Base-by-base conservation (phyloP, 2,888 invertebrate genomes). In the Apantesis nais region DNA sequence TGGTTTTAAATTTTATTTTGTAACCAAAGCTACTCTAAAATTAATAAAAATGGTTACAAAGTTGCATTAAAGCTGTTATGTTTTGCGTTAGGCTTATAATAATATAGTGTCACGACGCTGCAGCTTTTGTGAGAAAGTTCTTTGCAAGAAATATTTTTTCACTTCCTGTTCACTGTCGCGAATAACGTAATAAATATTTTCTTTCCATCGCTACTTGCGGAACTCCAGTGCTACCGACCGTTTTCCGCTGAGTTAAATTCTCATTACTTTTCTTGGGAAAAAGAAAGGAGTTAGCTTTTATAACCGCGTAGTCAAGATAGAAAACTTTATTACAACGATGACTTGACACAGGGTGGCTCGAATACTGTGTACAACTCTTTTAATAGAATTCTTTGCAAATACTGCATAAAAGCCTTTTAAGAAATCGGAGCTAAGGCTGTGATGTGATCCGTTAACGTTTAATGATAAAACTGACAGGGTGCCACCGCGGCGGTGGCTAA, bases 231-330 rank as follows among this genome's bases (percentile, higher is more conserved):
- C 72, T 85, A 85, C 83, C 88, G 83, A 90, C 89, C 89, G 88
- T 91, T 93, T 94, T 93, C 91, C 92, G 91, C 93, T 87, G 87
- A 92, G 93, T 94, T 93, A 91, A 90, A 91, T 92, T 93, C 93
- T 93, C 93, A 93, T 94, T 94, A 93, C 92, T 90, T 93, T 92
- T 89, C 91, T 92, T 86, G 91, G 89, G n/a, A 91, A 90, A 89
- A 91, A 90, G 89, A 44, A 90, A 88, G 85, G 89, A 92, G 92
- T 93, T 93, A 90, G 89, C 92, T 89, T 92, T 92, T 91, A 91
- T 90, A 90, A 90, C 87, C 88, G 84, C 84, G 86, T 85, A 83
- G 86, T 86, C 86, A 88, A 88, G 87, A 87, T 89, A 89, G 90
- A 89, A 91, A 93, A 92, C 88, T 93, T 88, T 89, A 91, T 92